Evolutionary conservation across 2,113 vertebrate genomes (phyloP).

Genomic region (Aegithalos caudatus): DNA sequence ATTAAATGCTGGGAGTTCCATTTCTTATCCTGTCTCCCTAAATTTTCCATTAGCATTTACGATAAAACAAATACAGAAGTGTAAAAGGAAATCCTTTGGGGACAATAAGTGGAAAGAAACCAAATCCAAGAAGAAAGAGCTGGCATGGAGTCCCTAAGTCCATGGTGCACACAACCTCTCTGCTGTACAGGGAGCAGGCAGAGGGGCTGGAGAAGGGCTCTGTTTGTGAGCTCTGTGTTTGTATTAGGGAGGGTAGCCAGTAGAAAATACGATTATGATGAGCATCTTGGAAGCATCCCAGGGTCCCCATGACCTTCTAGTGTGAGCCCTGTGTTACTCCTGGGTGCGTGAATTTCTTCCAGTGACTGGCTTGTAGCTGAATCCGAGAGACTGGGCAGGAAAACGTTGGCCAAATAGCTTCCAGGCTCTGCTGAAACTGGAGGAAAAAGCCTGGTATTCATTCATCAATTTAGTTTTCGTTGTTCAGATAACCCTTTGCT

Average conservation of each 20-base stretch:
- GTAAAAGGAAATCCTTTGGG: neutral
- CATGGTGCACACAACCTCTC: fast-evolving
- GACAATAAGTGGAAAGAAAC: neutral
- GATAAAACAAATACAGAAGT: neutral
- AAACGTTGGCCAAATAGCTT: neutral
- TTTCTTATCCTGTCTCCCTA: neutral
- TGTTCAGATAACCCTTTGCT: neutral
- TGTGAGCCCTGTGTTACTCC: neutral
- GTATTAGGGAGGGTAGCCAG: neutral
- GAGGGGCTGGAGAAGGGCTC: neutral
- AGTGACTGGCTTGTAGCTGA: neutral
- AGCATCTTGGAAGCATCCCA: neutral
- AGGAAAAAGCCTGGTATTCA: neutral
- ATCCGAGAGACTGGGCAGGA: fast-evolving
- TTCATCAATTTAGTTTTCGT: neutral
- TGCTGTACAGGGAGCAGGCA: fast-evolving
- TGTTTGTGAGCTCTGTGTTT: neutral
- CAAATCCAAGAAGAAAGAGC: neutral
- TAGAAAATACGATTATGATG: fast-evolving
- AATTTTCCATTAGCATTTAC: neutral
- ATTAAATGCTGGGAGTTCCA: fast-evolving
- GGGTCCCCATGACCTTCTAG: neutral
- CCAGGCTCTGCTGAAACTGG: neutral
- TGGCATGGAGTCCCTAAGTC: neutral
- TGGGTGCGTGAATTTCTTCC: neutral